These are phyloP conservation scores for Pammene fasciana DNA, from an alignment of 2,888 invertebrate genomes.

Conservation along the genomic window DNA sequence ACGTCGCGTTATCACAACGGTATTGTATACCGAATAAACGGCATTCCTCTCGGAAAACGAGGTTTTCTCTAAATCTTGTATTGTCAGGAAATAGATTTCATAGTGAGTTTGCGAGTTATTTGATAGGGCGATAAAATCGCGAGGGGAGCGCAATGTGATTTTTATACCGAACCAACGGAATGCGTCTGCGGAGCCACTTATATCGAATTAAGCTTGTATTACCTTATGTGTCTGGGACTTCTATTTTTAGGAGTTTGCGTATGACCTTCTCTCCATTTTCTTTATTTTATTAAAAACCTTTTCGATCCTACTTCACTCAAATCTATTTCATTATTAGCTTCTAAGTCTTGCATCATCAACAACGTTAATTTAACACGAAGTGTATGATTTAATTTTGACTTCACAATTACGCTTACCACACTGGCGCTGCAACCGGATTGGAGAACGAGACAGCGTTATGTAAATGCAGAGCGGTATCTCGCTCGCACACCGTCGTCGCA, in stretches of 20 bases:
- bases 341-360: too few species aligned
- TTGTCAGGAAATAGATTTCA: conserved; percentile 49
- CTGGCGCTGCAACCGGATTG: too few species aligned
- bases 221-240: conserved; percentile 14
- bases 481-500: too few species aligned
- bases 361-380: too few species aligned
- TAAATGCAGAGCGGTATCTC: too few species aligned
- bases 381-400: too few species aligned
- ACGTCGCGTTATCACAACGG: neutral
- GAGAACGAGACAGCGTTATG: too few species aligned
- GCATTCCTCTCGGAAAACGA: conserved; percentile 42
- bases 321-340: too few species aligned
- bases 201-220: conserved; percentile 29
- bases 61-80: conserved; percentile 48
- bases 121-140: conserved; percentile 49
- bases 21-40: conserved; percentile 2
- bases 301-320: too few species aligned
- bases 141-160: conserved; percentile 41
- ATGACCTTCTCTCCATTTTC: neutral
- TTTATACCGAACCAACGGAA: conserved; percentile 38
- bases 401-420: too few species aligned
- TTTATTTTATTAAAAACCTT: neutral
- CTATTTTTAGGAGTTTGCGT: neutral
- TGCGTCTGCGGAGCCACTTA: conserved; percentile 34
- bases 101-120: conserved; percentile 46